Percentiles rank a stretch among this genome's conserved stretches.
phyloP scores from a whole-genome alignment of 2,797 vertebrate species.

The Prunella strophiata region DNA sequence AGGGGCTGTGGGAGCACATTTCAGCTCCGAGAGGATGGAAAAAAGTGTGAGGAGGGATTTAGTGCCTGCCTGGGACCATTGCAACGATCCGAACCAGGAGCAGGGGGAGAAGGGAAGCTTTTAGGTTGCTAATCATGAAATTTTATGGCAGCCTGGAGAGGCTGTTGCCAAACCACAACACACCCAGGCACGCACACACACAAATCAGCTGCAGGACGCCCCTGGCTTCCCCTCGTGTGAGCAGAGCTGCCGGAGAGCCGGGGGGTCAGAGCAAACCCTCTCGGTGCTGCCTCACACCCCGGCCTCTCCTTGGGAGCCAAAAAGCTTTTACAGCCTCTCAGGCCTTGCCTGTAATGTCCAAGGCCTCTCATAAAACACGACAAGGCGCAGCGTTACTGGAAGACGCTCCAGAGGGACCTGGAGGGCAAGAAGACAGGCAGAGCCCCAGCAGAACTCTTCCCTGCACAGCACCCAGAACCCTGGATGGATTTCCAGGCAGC shows the following conservation, averaged over 20 bases:
- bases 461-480: slow-evolving; percentile 45
- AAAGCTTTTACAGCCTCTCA: slow-evolving; percentile 50
- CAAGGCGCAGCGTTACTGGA: slow-evolving; percentile 36
- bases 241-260: not conserved
- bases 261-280: not conserved
- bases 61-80: not conserved
- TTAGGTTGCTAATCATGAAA: slow-evolving; percentile 44
- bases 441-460: slow-evolving; percentile 35
- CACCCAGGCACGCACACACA: not conserved
- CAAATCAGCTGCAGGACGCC: not conserved
- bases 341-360: slow-evolving; percentile 46
- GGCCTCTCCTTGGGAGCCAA: slow-evolving; percentile 16
- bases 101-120: not conserved
- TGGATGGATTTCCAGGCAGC: slow-evolving; percentile 39
- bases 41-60: not conserved
- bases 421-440: slow-evolving; percentile 30
- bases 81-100: not conserved
- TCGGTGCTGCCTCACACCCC: not conserved
- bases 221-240: not conserved
- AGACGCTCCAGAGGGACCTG: slow-evolving; percentile 46
- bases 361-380: slow-evolving; percentile 51
- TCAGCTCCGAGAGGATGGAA: not conserved
- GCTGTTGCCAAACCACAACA: slow-evolving; percentile 27
- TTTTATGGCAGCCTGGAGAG: slow-evolving; percentile 54
- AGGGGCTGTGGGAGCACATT: not conserved